Conservation (phyloP, 2,113 vertebrate species). For the Ibidorhyncha struthersii region DNA sequence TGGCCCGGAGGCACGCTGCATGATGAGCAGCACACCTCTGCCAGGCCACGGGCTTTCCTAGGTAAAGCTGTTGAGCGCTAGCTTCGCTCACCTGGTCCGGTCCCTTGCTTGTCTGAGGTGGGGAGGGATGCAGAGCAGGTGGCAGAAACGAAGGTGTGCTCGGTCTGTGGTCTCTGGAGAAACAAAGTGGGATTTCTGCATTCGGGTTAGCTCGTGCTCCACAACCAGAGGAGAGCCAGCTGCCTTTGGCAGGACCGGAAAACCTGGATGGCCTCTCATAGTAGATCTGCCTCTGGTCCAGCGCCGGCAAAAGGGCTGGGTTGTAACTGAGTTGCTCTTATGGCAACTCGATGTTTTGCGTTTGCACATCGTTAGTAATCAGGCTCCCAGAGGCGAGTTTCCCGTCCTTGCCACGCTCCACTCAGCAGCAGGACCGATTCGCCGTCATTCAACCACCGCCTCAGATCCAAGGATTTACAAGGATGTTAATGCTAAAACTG, state of each 20-base stretch:
- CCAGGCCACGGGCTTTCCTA: not conserved
- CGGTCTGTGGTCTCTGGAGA: not conserved
- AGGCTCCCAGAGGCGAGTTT: not conserved
- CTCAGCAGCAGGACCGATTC: not conserved
- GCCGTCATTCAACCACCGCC: accelerated
- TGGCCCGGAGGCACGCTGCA: not conserved
- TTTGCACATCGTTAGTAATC: not conserved
- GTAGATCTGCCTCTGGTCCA: not conserved
- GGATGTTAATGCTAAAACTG: not conserved
- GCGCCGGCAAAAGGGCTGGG: not conserved
- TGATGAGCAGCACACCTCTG: not conserved
- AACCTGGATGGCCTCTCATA: not conserved
- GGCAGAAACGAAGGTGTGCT: not conserved
- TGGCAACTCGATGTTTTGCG: not conserved
- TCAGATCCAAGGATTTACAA: not conserved
- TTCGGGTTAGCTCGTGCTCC: not conserved
- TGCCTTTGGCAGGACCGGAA: not conserved
- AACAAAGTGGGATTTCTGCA: not conserved
- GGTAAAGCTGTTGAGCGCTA: not conserved
- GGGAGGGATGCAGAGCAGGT: too few species aligned
- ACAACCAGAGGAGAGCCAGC: not conserved
- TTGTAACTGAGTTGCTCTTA: not conserved
- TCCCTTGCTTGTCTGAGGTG: not conserved
- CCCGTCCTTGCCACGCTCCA: not conserved
- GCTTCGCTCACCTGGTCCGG: not conserved